Evolutionary conservation across 1,140 invertebrate genomes (phyloP).

Genomic region (Dryas iulia): DNA sequence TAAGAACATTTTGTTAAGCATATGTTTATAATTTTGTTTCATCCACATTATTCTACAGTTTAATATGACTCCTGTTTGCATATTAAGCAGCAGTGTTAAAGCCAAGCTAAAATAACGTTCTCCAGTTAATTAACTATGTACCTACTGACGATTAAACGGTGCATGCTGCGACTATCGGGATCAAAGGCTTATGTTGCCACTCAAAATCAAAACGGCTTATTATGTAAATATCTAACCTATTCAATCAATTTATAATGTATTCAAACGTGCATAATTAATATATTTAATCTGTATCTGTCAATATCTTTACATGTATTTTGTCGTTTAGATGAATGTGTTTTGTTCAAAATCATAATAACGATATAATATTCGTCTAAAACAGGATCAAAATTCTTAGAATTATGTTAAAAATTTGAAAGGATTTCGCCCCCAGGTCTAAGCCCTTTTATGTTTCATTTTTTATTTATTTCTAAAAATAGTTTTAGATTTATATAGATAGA

Average conservation of each 20-base stretch:
- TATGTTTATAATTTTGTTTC: neutral
- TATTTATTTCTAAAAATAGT: no score
- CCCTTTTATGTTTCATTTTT: no score
- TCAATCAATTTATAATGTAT: conserved; percentile 14
- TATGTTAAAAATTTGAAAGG: no score
- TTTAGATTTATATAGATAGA: no score
- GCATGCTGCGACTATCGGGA: conserved; percentile 26
- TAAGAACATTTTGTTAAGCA: neutral
- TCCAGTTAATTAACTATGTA: conserved; percentile 31
- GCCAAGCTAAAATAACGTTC: conserved; percentile 23
- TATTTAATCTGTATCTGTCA: neutral
- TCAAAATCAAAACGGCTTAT: conserved; percentile 22
- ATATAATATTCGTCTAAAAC: no score
- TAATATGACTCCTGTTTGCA: conserved; percentile 21
- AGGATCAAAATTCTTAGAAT: no score
- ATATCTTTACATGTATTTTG: neutral
- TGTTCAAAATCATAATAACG: no score
- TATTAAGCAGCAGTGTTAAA: conserved; percentile 26
- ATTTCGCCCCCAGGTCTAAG: no score
- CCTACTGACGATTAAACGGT: conserved; percentile 26
- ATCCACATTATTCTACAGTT: conserved; percentile 3
- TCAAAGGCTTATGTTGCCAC: conserved; percentile 29
- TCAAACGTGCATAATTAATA: neutral
- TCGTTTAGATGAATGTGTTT: neutral
- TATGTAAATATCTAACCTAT: conserved; percentile 25